Evolutionary conservation across 2,113 vertebrate genomes (phyloP), one percentile per base, ranked within the genome.

Genomic region (Mormyrus iriodes): DNA sequence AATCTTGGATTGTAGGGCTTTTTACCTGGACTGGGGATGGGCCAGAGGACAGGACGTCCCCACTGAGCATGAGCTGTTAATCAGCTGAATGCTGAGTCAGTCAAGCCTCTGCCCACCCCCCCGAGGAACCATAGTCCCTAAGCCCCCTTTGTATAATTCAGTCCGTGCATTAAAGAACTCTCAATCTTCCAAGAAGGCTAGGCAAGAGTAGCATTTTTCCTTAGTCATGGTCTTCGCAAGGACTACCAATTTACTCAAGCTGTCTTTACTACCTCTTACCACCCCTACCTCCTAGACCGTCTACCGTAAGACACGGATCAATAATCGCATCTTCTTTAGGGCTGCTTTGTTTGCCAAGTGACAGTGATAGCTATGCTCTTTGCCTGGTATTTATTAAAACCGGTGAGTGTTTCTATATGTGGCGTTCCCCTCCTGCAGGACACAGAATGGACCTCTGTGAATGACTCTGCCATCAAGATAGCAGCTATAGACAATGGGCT

Each of bases 401-500:
- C 5, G 4, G 4, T 6, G 3, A 4, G 12, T 35, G 9, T 73
- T 73, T 69, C 35, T 1, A 7, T n/a, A 10, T 24, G 21, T n/a
- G 6, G 5, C 79, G 7, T 31, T 31, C 0, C 12, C 0, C 85
- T 13, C 0, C 52, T 90, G 42, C 58, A 98, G 97, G 97, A 96
- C 84, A 91, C 93, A 85, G 96, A 97, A 0, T 96, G 96, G 95
- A 92, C 90, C 21, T 58, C 91, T 93, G 91, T 91, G 89, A 95
- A 96, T 92, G 95, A 97, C 85, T 91, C 94, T 0, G 91, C 95
- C 88, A 96, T 98, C 94, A 97, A 98, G 95, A 97, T 99, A 21
- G 98, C 98, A 91, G 98, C 98, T 19, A 99, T 99, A 91, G 98
- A 99, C 95, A 99, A 99, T 24, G 98, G 98, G 88, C 94, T 99